Conservation (phyloP, 2,113 vertebrate genomes). For the Eublepharis macularius region DNA sequence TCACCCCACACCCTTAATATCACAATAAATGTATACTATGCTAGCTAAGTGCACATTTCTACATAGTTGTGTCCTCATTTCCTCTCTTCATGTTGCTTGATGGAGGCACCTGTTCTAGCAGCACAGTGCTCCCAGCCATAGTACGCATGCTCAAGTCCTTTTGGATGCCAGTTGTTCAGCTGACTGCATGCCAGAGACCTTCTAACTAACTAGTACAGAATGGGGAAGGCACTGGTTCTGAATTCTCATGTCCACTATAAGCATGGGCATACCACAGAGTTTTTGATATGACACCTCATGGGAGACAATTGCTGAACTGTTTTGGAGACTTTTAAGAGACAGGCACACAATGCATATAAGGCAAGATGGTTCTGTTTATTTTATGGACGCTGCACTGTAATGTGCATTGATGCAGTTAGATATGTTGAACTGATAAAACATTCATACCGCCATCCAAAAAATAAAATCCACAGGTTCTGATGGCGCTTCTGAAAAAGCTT, state of each 20-base stretch:
- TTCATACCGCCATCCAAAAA: no score
- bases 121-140: background rate
- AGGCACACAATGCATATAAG: background rate
- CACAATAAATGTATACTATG: background rate
- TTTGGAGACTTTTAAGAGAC: background rate
- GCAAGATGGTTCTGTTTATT: background rate
- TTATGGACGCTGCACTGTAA: background rate
- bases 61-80: background rate
- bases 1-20: background rate
- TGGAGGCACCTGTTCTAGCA: background rate
- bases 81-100: background rate
- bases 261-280: background rate
- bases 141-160: background rate
- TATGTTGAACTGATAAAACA: no score
- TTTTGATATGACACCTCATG: background rate
- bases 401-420: background rate
- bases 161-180: background rate
- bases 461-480: no score
- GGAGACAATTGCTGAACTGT: background rate
- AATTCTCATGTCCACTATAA: background rate
- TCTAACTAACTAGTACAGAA: background rate
- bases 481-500: no score
- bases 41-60: background rate
- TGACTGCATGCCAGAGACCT: background rate
- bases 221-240: background rate